Evolutionary conservation across 2,797 vertebrate genomes (phyloP).

Genomic region (Betta splendens): DNA sequence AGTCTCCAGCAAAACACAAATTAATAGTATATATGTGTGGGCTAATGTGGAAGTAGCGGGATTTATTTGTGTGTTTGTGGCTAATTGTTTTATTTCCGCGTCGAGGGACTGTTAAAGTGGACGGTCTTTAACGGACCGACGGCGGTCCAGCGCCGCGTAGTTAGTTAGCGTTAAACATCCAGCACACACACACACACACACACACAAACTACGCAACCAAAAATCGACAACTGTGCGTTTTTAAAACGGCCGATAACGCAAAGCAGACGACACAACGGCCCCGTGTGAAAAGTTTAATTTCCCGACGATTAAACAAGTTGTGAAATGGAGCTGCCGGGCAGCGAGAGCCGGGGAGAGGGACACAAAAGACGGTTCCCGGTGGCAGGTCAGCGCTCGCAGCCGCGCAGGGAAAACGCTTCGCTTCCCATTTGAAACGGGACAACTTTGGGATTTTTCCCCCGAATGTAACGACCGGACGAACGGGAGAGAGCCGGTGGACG

Average conservation of each 20-base stretch:
- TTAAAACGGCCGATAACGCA: background rate
- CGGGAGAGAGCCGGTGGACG: slow-evolving; percentile 14
- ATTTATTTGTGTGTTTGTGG: slow-evolving; percentile 63
- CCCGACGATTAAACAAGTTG: slow-evolving; percentile 48
- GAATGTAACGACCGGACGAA: slow-evolving; percentile 13
- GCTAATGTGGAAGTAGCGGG: slow-evolving; percentile 53
- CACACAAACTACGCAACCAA: slow-evolving; percentile 19
- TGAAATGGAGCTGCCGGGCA: slow-evolving; percentile 42
- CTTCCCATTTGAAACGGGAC: slow-evolving; percentile 22
- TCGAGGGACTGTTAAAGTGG: slow-evolving; percentile 68
- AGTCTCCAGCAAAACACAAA: slow-evolving; percentile 50
- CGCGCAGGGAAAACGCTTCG: slow-evolving; percentile 44
- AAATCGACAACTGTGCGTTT: slow-evolving; percentile 12
- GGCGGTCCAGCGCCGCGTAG: slow-evolving; percentile 67
- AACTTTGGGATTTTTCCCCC: slow-evolving; percentile 54
- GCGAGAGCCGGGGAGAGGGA: slow-evolving; percentile 58
- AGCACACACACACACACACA: slow-evolving; percentile 7
- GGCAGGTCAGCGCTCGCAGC: slow-evolving; percentile 75
- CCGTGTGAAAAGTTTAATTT: slow-evolving; percentile 53
- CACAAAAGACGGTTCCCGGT: slow-evolving; percentile 83
- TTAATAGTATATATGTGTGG: slow-evolving; percentile 40
- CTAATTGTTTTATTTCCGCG: slow-evolving; percentile 75
- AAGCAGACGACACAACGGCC: slow-evolving; percentile 10
- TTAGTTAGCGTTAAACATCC: slow-evolving; percentile 58
- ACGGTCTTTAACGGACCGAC: slow-evolving; percentile 73